phyloP scores from a whole-genome alignment of 2,797 vertebrate genomes.

The Spheniscus humboldti region DNA sequence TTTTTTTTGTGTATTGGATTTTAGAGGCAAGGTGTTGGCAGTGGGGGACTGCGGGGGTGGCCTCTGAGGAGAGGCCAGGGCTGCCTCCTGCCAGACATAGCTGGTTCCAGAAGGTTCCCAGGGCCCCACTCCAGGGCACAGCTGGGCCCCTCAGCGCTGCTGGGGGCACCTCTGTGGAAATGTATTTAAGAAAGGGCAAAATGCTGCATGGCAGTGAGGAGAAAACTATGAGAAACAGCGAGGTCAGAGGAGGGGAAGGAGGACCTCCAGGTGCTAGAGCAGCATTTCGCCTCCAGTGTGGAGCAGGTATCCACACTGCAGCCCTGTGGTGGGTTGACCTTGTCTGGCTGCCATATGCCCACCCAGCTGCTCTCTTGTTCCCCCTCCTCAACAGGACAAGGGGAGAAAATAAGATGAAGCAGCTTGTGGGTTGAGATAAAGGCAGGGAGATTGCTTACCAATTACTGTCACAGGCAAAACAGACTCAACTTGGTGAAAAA shows the following conservation, averaged over 20 bases:
- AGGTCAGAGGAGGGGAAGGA: neutral
- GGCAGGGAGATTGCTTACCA: neutral
- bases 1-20: neutral
- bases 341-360: neutral
- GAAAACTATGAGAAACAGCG: neutral
- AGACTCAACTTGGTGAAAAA: neutral
- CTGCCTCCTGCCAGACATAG: neutral
- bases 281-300: neutral
- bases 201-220: neutral
- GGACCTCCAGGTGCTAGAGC: neutral
- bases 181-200: neutral
- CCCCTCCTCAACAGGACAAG: neutral
- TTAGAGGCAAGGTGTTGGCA: neutral
- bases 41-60: neutral
- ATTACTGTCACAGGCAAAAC: neutral
- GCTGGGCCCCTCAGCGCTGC: fast-evolving
- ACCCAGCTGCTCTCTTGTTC: too few species aligned
- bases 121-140: too few species aligned
- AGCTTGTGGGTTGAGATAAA: neutral
- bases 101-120: neutral
- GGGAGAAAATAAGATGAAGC: neutral
- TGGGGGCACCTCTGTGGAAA: neutral
- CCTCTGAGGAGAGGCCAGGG: neutral
- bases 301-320: neutral
- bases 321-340: neutral